Evolutionary conservation across 1,140 invertebrate species (phyloP), one percentile per base, ranked within the genome.

Genomic region (Acyrthosiphon pisum): DNA sequence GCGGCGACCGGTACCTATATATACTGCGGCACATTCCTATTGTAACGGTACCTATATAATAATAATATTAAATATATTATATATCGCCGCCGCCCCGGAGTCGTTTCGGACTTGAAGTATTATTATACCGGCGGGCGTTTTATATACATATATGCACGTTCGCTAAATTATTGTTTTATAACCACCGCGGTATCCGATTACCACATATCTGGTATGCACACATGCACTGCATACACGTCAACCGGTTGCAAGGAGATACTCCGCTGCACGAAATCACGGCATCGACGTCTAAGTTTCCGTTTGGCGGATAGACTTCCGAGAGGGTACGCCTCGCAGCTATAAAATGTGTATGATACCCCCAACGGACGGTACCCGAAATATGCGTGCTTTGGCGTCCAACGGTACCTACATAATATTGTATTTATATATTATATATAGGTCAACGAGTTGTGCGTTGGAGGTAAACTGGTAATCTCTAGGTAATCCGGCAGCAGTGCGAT

Each of bases 31-130:
- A 76, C n/a, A 76, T 41, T 30, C 84, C 41, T 46, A 30, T 46
- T n/a, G 44, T 87, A 87, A 87, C 84, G 84, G 84, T 87, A 87
- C 60, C n/a, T n/a, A 76, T 35, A 76, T 68, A 68, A 53, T 53
- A 50, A 53, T 53, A 53, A 53, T 53, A n/a, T n/a, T n/a, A 14
- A 76, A 76, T n/a, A 76, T 76, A 76, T n/a, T 68, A 68, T n/a
- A 18, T 30, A 46, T 18, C 23, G 44, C 35, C 23, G 44, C 35
- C 35, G 81, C 35, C 81, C 7, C 81, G 35, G 35, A 84, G 84
- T 46, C 84, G 44, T 87, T 20, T 46, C 26, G 30, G 14, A 48
- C 84, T 46, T 87, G 41, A 30, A 30, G 44, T 46, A 30, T 44
- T 86, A 44, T 37, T 22, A 84, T 26, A 84, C 37, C 37, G 0